Evolutionary conservation across 2,797 vertebrate species (phyloP), one percentile per base, ranked within the genome.

Genomic region (Monodelphis domestica): DNA sequence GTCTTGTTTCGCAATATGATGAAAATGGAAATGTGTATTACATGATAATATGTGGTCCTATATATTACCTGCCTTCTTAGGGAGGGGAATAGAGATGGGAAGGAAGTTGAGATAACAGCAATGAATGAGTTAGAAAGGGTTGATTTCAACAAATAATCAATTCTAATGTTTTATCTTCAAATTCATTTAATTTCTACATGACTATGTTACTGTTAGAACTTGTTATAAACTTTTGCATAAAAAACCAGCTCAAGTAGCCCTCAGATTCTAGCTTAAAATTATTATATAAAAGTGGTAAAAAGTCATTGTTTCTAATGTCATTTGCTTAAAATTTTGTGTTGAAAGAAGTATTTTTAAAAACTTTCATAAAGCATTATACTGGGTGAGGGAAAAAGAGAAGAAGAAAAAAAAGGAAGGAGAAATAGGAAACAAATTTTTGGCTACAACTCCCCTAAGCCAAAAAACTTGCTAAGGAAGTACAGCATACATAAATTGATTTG

Each of bases 91-190:
- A n/a, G n/a, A n/a, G n/a, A n/a, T n/a, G n/a, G n/a, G n/a, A n/a
- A n/a, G n/a, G n/a, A n/a, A n/a, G n/a, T n/a, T n/a, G n/a, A n/a
- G n/a, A n/a, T n/a, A n/a, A n/a, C n/a, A n/a, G 78, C 33, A 45
- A 45, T 78, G 38, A 21, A 78, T 78, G 38, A 45, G 7, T 78
- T 45, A 45, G 21, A 38, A 26, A 24, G n/a, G 38, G 15, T 78
- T 45, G 45, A 38, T 38, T 70, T 70, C n/a, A 38, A 70, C n/a
- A 38, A 70, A 70, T 70, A 14, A 89, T 50, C 30, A 88, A 87
- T 6, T 52, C 52, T 55, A 91, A 90, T 54, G 28, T 92, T 92
- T 84, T 59, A 91, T 6, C 29, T 87, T 87, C 54, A 93, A 94
- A 92, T 17, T 24, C 50, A 78, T 70, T 93, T 91, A 91, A 90